Conservation (phyloP, 2,113 vertebrate species). For the Prochilodus magdalenae region DNA sequence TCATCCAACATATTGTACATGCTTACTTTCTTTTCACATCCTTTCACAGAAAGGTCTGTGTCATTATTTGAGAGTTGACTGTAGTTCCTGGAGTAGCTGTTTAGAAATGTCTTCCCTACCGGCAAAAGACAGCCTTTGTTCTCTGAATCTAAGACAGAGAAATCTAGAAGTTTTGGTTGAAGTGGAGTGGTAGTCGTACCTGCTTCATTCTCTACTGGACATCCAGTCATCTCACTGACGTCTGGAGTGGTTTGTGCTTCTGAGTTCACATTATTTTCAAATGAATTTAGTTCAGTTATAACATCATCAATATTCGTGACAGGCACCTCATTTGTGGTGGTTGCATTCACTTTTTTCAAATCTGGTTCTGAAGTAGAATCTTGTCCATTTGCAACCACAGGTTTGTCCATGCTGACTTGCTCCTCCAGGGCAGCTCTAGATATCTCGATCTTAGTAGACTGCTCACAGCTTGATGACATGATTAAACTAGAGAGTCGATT, state of each 20-base stretch:
- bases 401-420: conserved; percentile 51
- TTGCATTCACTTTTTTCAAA: conserved; percentile 6
- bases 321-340: conserved; percentile 53
- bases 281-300: conserved; percentile 64
- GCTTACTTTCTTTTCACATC: conserved; percentile 61
- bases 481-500: conserved; percentile 75
- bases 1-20: conserved; percentile 82
- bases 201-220: background rate
- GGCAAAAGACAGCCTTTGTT: conserved; percentile 74
- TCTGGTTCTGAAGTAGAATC: conserved; percentile 28
- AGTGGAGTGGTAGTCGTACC: background rate
- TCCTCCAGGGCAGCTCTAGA: conserved; percentile 50
- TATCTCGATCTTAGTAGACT: conserved; percentile 53
- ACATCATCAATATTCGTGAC: conserved; percentile 75
- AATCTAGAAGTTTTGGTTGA: conserved; percentile 56
- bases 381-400: conserved; percentile 1
- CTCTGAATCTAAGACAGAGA: conserved; percentile 74
- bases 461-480: conserved; percentile 69
- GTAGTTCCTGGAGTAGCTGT: conserved; percentile 85
- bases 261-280: conserved; percentile 34
- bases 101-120: conserved; percentile 81
- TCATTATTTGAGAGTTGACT: conserved; percentile 75
- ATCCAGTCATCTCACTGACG: background rate
- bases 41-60: conserved; percentile 49
- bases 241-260: conserved; percentile 6